Percentiles rank a stretch among this genome's conserved stretches.
These are phyloP conservation scores for Montipora efflorescens DNA, from an alignment of 64 coral and sea anemone genomes.

Conservation along the genomic window DNA sequence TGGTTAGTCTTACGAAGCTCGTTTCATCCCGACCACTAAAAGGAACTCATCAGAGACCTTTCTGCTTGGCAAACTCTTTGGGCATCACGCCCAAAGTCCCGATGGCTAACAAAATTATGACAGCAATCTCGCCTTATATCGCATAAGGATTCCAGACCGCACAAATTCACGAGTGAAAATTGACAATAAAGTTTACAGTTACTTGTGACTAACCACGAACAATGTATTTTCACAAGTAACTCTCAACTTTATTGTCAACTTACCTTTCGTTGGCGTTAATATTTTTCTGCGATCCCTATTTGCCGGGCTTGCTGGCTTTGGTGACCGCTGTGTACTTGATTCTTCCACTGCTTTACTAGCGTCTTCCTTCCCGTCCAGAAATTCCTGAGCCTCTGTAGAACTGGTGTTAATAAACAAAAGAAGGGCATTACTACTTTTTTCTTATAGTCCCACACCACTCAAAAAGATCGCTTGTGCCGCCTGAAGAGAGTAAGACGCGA, in stretches of 20 bases:
- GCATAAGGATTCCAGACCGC: too few species aligned
- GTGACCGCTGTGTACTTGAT: not conserved
- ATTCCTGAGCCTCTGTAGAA: slow-evolving; percentile 5
- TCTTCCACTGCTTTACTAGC: not conserved
- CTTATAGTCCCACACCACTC: not conserved
- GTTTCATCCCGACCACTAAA: too few species aligned
- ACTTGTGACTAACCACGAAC: too few species aligned
- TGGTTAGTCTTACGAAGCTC: too few species aligned
- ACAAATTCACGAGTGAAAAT: too few species aligned
- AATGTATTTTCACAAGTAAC: too few species aligned
- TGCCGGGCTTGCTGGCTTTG: not conserved
- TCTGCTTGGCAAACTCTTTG: too few species aligned
- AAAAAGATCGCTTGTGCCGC: not conserved
- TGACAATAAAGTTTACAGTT: too few species aligned
- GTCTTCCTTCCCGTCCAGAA: slow-evolving; percentile 10
- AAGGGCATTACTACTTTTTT: not conserved
- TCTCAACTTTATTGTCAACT: not conserved
- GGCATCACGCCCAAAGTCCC: too few species aligned
- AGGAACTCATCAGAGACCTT: too few species aligned
- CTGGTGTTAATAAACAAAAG: not conserved
- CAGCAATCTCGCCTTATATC: too few species aligned
- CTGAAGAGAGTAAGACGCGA: not conserved
- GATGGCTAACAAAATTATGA: too few species aligned
- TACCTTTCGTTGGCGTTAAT: slow-evolving; percentile 40
- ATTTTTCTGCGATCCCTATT: slow-evolving; percentile 24